A percentile compares a stretch with the other conserved stretches of the same genome.
phyloP scores from a whole-genome alignment of 2,113 vertebrate genomes.

The Promerops cafer region DNA sequence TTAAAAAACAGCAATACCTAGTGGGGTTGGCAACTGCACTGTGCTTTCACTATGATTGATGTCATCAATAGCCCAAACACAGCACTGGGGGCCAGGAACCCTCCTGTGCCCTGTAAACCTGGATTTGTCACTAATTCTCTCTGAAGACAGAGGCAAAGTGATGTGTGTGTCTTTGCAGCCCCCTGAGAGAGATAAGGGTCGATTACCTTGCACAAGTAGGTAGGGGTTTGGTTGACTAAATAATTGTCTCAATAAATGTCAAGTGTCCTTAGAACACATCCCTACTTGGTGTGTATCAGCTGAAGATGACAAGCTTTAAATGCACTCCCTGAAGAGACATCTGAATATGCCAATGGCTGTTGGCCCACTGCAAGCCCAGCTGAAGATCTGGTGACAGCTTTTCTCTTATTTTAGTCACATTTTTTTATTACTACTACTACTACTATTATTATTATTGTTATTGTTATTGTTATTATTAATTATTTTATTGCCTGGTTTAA shows the following conservation, averaged over 20 bases:
- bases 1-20: neutral
- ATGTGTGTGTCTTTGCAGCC: neutral
- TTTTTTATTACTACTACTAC: neutral
- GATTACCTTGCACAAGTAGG: neutral
- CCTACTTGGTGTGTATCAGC: neutral
- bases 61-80: constrained; percentile 30
- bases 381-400: neutral
- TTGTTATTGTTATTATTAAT: neutral
- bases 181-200: neutral
- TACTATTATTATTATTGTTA: neutral
- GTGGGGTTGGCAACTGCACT: neutral
- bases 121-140: constrained; percentile 36
- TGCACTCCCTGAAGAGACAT: neutral
- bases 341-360: neutral
- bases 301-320: neutral
- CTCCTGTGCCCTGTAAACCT: constrained; percentile 32
- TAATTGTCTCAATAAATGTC: constrained; percentile 31
- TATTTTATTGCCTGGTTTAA: neutral
- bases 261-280: neutral
- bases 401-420: neutral
- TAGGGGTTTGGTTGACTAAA: constrained; percentile 1
- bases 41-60: constrained; percentile 36
- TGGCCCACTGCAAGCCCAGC: neutral
- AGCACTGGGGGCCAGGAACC: neutral
- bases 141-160: neutral